These are phyloP conservation scores for Oceanodroma tethys DNA, from an alignment of 2,113 vertebrate genomes.

Conservation along the genomic window DNA sequence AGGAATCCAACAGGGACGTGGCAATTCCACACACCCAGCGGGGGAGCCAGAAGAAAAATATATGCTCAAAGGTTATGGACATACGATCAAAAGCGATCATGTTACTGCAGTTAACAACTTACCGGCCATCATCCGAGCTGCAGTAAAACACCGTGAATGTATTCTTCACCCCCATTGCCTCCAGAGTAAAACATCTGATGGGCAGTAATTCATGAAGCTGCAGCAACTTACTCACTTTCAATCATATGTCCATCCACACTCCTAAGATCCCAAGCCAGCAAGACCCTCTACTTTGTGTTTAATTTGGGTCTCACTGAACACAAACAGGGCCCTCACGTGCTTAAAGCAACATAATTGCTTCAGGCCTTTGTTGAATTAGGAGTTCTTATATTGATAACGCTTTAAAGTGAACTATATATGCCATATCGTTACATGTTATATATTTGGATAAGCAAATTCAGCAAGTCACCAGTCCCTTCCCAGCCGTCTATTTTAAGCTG, in stretches of 20 bases:
- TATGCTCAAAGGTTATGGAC: background rate
- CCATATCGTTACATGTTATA: rapidly evolving
- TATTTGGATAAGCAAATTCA: background rate
- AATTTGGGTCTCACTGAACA: background rate
- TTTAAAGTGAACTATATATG: background rate
- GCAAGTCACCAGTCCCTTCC: background rate
- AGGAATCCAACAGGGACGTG: background rate
- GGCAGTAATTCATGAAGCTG: background rate
- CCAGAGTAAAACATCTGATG: background rate
- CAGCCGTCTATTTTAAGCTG: background rate
- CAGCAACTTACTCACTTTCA: background rate
- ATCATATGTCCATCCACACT: rapidly evolving
- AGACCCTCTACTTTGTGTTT: background rate
- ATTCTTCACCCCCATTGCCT: background rate
- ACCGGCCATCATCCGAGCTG: background rate
- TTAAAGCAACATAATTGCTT: background rate
- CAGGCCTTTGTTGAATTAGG: background rate
- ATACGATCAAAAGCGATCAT: background rate
- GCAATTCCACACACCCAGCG: background rate
- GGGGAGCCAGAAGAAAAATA: background rate
- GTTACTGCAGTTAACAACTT: background rate
- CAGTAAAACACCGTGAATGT: background rate
- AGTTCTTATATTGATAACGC: background rate
- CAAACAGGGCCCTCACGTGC: background rate
- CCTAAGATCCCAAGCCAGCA: background rate